A percentile compares a stretch with the other conserved stretches of the same genome.
phyloP scores from a whole-genome alignment of 2,113 vertebrate genomes.

The Muscicapa adusta region DNA sequence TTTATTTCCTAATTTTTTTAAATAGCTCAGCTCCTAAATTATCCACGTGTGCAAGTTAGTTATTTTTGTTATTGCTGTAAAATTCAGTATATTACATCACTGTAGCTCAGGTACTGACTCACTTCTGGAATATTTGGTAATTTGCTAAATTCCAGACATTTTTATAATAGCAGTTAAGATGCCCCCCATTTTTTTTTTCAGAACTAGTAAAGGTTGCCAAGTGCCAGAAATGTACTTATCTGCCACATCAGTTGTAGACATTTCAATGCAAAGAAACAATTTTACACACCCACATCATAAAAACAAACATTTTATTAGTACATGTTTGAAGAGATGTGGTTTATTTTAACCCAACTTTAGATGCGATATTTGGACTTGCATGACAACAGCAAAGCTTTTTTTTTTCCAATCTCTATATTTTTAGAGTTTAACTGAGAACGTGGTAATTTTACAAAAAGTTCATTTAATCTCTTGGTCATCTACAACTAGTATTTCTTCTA shows the following conservation, averaged over 20 bases:
- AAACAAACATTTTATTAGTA: constrained; percentile 12
- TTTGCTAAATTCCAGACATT: constrained; percentile 30
- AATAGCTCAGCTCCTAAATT: constrained; percentile 25
- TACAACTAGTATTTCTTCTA: neutral
- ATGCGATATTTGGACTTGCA: neutral
- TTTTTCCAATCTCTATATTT: neutral
- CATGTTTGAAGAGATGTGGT: neutral
- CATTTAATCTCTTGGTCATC: neutral
- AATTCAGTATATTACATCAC: constrained; percentile 11
- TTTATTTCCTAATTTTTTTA: neutral
- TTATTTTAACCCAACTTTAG: neutral
- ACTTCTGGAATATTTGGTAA: constrained; percentile 23
- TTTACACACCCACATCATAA: neutral
- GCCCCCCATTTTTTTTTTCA: neutral
- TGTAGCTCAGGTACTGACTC: constrained; percentile 34
- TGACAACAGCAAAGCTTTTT: neutral
- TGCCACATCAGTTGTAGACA: constrained; percentile 5
- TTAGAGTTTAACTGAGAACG: neutral
- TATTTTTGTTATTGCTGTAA: constrained; percentile 22
- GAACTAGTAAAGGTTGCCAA: constrained; percentile 38
- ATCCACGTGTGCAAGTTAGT: neutral
- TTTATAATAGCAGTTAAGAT: constrained; percentile 22
- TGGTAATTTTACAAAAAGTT: neutral
- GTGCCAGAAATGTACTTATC: constrained; percentile 24
- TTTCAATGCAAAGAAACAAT: constrained; percentile 18